These are phyloP conservation scores for Pyrrhosoma nymphula DNA, from an alignment of 2,888 invertebrate species.

Conservation along the genomic window DNA sequence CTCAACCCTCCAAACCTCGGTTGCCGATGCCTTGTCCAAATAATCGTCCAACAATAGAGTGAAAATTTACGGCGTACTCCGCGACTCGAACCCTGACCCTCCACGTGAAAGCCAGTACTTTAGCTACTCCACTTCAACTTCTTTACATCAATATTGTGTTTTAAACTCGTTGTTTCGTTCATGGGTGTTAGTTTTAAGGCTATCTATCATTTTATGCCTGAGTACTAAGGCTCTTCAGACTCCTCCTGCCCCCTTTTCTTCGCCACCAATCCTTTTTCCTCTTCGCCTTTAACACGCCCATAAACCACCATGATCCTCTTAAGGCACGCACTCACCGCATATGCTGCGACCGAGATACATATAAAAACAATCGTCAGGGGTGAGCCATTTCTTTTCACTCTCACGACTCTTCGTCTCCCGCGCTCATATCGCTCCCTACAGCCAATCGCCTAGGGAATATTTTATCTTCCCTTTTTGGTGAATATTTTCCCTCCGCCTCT, in stretches of 20 bases:
- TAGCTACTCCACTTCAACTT: not conserved
- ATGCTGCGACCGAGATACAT: not conserved
- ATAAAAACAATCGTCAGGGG: not conserved
- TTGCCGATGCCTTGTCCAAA: no score
- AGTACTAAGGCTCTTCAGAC: not conserved
- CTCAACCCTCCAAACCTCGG: not conserved
- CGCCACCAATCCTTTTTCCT: not conserved
- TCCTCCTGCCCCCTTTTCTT: not conserved
- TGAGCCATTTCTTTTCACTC: constrained; percentile 20
- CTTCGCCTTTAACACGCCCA: not conserved
- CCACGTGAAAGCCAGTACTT: no score
- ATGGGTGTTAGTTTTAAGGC: not conserved
- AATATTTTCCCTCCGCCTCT: not conserved
- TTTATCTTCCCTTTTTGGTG: not conserved
- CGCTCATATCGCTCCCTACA: not conserved
- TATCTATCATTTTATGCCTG: not conserved
- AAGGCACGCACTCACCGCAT: not conserved
- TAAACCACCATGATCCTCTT: not conserved
- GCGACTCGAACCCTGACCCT: no score
- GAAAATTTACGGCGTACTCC: no score
- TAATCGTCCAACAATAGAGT: no score
- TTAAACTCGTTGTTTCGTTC: not conserved
- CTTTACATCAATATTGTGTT: not conserved
- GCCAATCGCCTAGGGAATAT: not conserved
- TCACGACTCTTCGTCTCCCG: not conserved